Base-by-base conservation (phyloP, 2,113 vertebrate genomes). In the Indicator maculatus region DNA sequence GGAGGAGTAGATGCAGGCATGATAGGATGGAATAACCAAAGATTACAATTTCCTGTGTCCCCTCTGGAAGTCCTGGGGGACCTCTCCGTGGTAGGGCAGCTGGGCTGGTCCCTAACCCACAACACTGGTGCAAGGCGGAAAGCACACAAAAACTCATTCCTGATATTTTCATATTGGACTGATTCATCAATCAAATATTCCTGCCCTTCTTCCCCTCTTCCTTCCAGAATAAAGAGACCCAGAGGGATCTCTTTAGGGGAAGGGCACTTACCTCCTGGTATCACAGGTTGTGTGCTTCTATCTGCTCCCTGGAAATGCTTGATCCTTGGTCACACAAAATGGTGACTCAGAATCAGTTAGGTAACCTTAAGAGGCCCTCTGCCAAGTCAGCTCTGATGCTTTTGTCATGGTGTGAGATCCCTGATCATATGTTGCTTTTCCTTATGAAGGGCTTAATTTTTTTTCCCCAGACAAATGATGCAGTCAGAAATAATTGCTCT, bases 301-400 rank as follows among this genome's bases (percentile, higher is more conserved):
- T 59, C 65, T 88, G 61, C 83, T 83, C 66, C 69, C 17, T 24
- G 38, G 39, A 89, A 88, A 33, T 30, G 12, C 52, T 0, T 41
- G 63, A 66, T 16, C 60, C 28, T 67, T 71, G 66, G 65, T 92
- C 77, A 79, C 27, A 64, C 0, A 0, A 63, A 89, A 72, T 23
- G 18, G 74, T 92, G 86, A 88, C 83, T 90, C 85, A 88, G 65
- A 88, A 55, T 27, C 44, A 92, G 33, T 38, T 23, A 81, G 38
- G 15, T 86, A 73, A 84, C 77, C 53, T 84, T 83, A 33, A 47
- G 50, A 76, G 0, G 2, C 17, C 50, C n/a, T 69, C 69, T 77
- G 61, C 45, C 39, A 86, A 94, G n/a, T 12, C 59, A 91, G 19
- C 45, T 80, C 59, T 52, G 63, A 60, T 0, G 3, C 18, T 94